Evolutionary conservation across 2,888 invertebrate species (phyloP).

Genomic region (Hydraecia micacea): DNA sequence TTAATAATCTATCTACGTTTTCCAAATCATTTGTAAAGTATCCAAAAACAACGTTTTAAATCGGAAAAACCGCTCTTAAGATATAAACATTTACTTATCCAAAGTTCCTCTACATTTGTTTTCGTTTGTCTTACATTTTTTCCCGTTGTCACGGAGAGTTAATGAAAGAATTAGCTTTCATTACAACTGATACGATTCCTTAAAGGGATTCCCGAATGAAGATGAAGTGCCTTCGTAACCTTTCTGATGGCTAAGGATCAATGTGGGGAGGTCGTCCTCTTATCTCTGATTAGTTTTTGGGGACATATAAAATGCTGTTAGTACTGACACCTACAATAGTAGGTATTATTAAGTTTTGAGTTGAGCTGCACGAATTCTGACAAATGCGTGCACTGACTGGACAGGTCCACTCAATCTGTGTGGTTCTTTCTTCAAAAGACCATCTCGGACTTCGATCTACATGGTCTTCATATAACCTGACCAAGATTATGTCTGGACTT

Average conservation of each 20-base stretch:
- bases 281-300: conserved; percentile 86
- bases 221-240: conserved; percentile 87
- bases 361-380: too few species aligned
- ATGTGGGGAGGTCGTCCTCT: conserved; percentile 79
- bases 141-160: conserved; percentile 88
- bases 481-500: too few species aligned
- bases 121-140: conserved; percentile 85
- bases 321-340: conserved; percentile 57
- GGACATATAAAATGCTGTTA: conserved; percentile 78
- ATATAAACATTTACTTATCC: conserved; percentile 60
- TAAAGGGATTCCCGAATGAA: conserved; percentile 89
- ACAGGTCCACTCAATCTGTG: too few species aligned
- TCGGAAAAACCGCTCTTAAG: conserved; percentile 54
- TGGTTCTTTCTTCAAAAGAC: too few species aligned
- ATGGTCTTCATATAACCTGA: too few species aligned
- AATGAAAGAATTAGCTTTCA: conserved; percentile 91
- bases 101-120: conserved; percentile 77
- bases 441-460: too few species aligned
- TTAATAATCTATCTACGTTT: background rate
- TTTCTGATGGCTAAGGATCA: conserved; percentile 84
- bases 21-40: background rate
- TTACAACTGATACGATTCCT: conserved; percentile 89
- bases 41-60: background rate
- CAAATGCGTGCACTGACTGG: too few species aligned
- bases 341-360: too few species aligned